These are phyloP conservation scores for Melanotaenia maccullochi DNA, from an alignment of 2,797 vertebrate species.

Conservation along the genomic window DNA sequence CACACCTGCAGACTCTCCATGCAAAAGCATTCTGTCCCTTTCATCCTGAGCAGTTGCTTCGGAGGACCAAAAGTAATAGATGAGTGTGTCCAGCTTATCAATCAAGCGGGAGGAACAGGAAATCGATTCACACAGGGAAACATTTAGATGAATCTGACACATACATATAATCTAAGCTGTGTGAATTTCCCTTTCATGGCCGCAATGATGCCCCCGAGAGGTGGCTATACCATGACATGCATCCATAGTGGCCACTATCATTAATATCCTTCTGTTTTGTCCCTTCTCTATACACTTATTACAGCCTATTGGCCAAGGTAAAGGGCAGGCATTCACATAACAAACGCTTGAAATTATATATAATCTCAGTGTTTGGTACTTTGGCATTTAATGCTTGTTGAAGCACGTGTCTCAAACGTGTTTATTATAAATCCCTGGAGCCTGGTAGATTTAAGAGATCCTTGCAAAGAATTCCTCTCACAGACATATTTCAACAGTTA, in stretches of 20 bases:
- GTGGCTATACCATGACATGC: slow-evolving; percentile 55
- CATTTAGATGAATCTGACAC: slow-evolving; percentile 51
- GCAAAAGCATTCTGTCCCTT: slow-evolving; percentile 45
- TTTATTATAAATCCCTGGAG: neutral
- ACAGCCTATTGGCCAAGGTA: neutral
- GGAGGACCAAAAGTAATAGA: slow-evolving; percentile 64
- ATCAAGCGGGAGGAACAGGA: slow-evolving; percentile 50
- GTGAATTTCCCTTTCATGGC: slow-evolving; percentile 43
- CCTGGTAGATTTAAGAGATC: neutral
- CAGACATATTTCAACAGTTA: neutral
- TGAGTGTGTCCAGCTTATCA: slow-evolving; percentile 62
- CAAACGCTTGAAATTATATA: neutral
- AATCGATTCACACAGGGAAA: slow-evolving; percentile 59
- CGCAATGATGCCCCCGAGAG: slow-evolving; percentile 41
- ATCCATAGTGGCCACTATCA: slow-evolving; percentile 71
- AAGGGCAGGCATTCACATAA: neutral
- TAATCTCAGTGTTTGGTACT: neutral
- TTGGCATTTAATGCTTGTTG: neutral
- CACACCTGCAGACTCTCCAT: slow-evolving; percentile 9
- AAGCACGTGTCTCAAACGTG: neutral
- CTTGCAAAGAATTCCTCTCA: neutral
- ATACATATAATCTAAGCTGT: slow-evolving; percentile 36
- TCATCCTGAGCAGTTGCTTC: slow-evolving; percentile 51
- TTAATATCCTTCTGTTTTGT: slow-evolving; percentile 18
- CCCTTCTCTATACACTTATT: neutral